Percentiles rank a stretch among this genome's conserved stretches.
Evolutionary conservation across 92 coral and sea anemone genomes (phyloP).

Genomic region (Parazoanthus swiftii): DNA sequence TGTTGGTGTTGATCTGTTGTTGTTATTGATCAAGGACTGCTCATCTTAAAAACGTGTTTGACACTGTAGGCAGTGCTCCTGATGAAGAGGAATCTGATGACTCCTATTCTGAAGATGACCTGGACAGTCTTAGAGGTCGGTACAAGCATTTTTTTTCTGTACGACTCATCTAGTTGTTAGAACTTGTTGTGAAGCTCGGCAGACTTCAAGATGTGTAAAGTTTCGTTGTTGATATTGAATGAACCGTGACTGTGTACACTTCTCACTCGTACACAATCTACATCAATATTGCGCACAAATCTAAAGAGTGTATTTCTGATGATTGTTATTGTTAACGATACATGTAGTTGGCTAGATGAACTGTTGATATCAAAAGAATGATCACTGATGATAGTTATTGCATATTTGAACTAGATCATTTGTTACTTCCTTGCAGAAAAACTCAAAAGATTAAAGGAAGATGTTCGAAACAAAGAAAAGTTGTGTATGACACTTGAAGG

Average conservation of each 20-base stretch:
- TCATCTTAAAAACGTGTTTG: neutral
- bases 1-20: too few species aligned
- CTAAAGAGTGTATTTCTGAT: too few species aligned
- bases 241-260: too few species aligned
- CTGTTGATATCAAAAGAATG: neutral
- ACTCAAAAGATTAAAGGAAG: slow-evolving; percentile 61
- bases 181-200: neutral
- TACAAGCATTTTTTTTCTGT: neutral
- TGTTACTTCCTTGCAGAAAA: slow-evolving; percentile 42
- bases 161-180: neutral
- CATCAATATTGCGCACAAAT: too few species aligned
- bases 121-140: slow-evolving; percentile 15
- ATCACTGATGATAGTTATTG: neutral
- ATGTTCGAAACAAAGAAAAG: slow-evolving; percentile 60
- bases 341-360: neutral
- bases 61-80: slow-evolving; percentile 1
- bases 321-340: neutral
- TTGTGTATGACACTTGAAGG: slow-evolving; percentile 59
- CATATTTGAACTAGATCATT: neutral
- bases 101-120: slow-evolving; percentile 10
- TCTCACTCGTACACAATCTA: too few species aligned
- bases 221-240: too few species aligned
- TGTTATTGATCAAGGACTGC: neutral
- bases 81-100: neutral
- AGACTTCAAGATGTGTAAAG: neutral